phyloP scores from a whole-genome alignment of 2,888 invertebrate genomes.

The Torymus aiolomorphi region DNA sequence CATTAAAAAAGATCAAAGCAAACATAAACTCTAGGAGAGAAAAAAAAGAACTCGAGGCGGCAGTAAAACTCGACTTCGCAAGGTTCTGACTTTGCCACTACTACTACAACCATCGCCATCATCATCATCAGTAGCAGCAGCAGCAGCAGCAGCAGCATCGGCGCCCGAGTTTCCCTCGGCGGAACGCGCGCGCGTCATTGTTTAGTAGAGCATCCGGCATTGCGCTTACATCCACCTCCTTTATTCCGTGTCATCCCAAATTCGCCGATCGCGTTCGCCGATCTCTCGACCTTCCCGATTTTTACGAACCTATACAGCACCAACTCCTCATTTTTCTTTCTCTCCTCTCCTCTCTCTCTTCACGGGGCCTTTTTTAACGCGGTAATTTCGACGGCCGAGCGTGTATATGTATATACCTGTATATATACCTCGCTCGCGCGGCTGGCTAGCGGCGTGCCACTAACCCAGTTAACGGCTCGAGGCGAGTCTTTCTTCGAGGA shows the following conservation, averaged over 20 bases:
- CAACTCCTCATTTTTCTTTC: not conserved
- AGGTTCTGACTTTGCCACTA: not conserved
- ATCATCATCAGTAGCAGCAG: too few species aligned
- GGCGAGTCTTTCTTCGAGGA: constrained; percentile 71
- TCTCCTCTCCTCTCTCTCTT: constrained; percentile 29
- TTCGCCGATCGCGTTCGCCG: not conserved
- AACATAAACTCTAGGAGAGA: not conserved
- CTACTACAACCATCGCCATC: too few species aligned
- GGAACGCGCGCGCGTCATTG: constrained; percentile 40
- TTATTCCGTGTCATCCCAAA: constrained; percentile 31
- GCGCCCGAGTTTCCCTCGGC: constrained; percentile 28
- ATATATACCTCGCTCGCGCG: constrained; percentile 62
- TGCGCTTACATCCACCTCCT: not conserved
- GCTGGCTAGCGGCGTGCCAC: constrained; percentile 71
- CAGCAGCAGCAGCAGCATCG: not conserved
- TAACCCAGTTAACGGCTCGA: constrained; percentile 71
- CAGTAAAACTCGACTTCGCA: constrained; percentile 8
- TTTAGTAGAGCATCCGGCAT: constrained; percentile 40
- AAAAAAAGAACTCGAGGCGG: not conserved
- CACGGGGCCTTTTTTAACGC: constrained; percentile 59
- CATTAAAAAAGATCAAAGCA: not conserved
- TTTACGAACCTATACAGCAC: not conserved
- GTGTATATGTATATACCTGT: constrained; percentile 37
- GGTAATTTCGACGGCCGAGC: constrained; percentile 69
- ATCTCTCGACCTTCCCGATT: not conserved